Conservation (phyloP, 1,140 invertebrate genomes). For the Zaprionus gabonicus region DNA sequence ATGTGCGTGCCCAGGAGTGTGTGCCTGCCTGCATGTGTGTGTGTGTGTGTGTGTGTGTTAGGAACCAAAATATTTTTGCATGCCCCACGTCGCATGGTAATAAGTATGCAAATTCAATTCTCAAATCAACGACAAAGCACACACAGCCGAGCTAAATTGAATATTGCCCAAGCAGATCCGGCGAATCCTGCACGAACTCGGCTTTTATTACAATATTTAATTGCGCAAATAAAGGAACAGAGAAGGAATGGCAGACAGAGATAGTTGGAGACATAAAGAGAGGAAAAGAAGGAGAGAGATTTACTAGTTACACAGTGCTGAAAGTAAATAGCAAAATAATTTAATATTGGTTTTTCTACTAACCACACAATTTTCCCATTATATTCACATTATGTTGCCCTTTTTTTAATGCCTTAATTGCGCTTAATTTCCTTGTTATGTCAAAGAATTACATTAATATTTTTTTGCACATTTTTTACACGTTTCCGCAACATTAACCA, state of each 20-base stretch:
- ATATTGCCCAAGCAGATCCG: not conserved
- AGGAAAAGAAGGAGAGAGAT: too few species aligned
- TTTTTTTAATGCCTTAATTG: not conserved
- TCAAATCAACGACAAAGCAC: conserved; percentile 65
- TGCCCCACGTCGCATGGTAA: conserved; percentile 49
- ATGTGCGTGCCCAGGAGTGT: conserved; percentile 11
- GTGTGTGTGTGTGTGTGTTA: not conserved
- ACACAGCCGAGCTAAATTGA: not conserved
- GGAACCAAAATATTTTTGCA: conserved; percentile 39
- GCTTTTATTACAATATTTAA: conserved; percentile 57
- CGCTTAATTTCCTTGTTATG: not conserved
- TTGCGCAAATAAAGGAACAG: not conserved
- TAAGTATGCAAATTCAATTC: conserved; percentile 71
- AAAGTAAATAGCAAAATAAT: not conserved
- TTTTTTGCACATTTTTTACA: not conserved
- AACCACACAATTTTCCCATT: not conserved
- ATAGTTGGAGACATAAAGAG: not conserved
- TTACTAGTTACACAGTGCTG: not conserved
- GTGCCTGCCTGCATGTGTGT: not conserved
- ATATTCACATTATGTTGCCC: not conserved
- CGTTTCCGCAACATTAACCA: not conserved
- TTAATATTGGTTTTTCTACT: not conserved
- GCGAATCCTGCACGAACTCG: conserved; percentile 21
- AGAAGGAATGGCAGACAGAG: not conserved
- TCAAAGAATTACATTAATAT: not conserved